Base-by-base conservation (phyloP, 2,888 invertebrate genomes). In the Chrysolina americana region DNA sequence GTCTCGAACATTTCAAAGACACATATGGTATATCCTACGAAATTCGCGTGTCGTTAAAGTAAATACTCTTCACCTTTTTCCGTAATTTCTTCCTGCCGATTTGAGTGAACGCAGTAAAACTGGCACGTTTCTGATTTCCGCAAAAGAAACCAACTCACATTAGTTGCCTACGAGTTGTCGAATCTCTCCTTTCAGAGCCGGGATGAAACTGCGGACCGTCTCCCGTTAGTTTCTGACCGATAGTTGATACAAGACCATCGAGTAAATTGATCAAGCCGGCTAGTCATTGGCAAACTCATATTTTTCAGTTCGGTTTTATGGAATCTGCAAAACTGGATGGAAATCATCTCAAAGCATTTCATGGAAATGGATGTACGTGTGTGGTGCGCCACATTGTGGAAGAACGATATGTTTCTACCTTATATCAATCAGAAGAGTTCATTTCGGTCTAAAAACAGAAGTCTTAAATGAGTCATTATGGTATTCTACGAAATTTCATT, bases 51-150 rank as follows among this genome's bases (percentile, higher is more conserved):
- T 44, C 15, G 11, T 44, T 15, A 44, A 50, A 50, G 19, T 50
- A 50, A 19, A 17, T 17, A 10, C 50, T 8, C 2, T 15, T n/a
- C 9, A 6, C 10, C n/a, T 9, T 19, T 50, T 19, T 19, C 9
- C 0, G n/a, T 9, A 8, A 50, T 10, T n/a, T 50, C n/a, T 50
- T 50, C 9, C 50, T 19, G 10, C 8, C 19, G 6, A 50, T 19
- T 3, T 8, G 65, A 73, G 64, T 69, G 75, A 69, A 62, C 66
- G 71, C 72, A 74, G 76, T 78, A 70, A 78, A 78, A 76, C 66
- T 73, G 72, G 78, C 73, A 78, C 78, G 78, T 78, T 78, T 74
- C 76, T 76, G 73, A 76, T 78, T 71, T 71, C 68, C 74, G 50
- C 70, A 70, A 72, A 75, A 66, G 59, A 71, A 76, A 76, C 70